Evolutionary conservation across 2,797 vertebrate genomes (phyloP), one percentile per base, ranked within the genome.

Genomic region (Ctenopoma kingsleyae): DNA sequence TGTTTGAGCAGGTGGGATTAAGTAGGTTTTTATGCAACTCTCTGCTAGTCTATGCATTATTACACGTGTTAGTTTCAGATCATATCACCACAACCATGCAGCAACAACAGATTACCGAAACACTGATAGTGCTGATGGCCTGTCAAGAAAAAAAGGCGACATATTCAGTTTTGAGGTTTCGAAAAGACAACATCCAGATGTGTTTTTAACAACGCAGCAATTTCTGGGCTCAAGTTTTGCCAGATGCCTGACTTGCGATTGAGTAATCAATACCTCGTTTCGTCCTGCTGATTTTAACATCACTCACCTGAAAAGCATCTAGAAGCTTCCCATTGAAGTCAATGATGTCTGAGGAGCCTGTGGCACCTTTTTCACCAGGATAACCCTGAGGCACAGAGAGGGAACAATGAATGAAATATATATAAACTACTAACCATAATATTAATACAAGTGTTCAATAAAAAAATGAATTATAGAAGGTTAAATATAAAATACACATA

Each of bases 281-380:
- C 38, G 20, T 38, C 19, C 61, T 40, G 52, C 0, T 23, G 19
- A 44, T 8, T 55, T 52, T 15, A 56, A 64, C 27, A 15, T 59
- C 12, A 49, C 81, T 91, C 70, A 98, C 97, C 96, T 96, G 96
- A 59, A 98, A 93, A 0, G 96, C 96, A 22, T 97, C 95, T 61
- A 96, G 89, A 80, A 98, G 96, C 62, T 95, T 94, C 79, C 96
- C 96, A 0, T 96, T 96, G 0, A 97, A 97, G 91, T 98, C 95
- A 0, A 96, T 95, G 72, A 96, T 93, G 3, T 97, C 96, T 0
- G 95, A 96, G 75, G 96, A 92, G 16, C 95, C 96, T 7, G 93
- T 85, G 2, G 92, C 83, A 0, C 96, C 98, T 78, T 94, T 96
- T 79, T 95, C 95, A 47, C 96, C 96, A 27, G 95, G 87, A 80